Evolutionary conservation across 1,140 invertebrate species (phyloP), one percentile per base, ranked within the genome.

Genomic region (Hydropsyche tenuis): DNA sequence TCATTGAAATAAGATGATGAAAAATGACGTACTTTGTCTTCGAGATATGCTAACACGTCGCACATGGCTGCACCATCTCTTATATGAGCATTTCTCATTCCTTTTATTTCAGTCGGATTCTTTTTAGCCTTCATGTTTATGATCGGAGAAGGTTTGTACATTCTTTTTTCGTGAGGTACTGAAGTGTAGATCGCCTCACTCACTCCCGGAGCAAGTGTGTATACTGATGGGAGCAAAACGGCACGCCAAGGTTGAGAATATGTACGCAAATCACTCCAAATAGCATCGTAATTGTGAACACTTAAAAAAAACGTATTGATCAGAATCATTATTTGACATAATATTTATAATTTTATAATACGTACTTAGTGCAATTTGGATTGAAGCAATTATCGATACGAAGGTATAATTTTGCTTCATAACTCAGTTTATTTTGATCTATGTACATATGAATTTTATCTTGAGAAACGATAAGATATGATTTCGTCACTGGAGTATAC

Each of bases 31-130:
- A 91, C 87, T 79, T 86, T 85, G 25, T 89, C 85, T 82, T 98
- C 94, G 72, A 99, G 84, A 85, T 96, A 96, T 42, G 90, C 88
- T 60, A 98, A 87, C 75, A 95, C 94, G 79, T 97, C 93, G 80
- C 95, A 96, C 81, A 99, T 89, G 0, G 96, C 96, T 0, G 95
- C 94, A 14, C 92, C 95, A 80, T 96, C 94, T 68, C 89, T 83
- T 9, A 95, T 81, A 82, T 98, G 94, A 2, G 96, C 93, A 63
- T 86, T 89, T 77, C 88, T 89, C 95, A 99, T 99, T 69, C 96
- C 95, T 46, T 89, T 85, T 46, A 92, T 90, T 86, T 99, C 97
- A 0, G 90, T 85, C 1, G 85, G 79, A 82, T 96, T 97, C 82
- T 98, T 98, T 53, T 92, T 88, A 0, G 94, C 91, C 79, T 95